Base-by-base conservation (phyloP, 2,797 vertebrate genomes). In the Onychomys arenicola region DNA sequence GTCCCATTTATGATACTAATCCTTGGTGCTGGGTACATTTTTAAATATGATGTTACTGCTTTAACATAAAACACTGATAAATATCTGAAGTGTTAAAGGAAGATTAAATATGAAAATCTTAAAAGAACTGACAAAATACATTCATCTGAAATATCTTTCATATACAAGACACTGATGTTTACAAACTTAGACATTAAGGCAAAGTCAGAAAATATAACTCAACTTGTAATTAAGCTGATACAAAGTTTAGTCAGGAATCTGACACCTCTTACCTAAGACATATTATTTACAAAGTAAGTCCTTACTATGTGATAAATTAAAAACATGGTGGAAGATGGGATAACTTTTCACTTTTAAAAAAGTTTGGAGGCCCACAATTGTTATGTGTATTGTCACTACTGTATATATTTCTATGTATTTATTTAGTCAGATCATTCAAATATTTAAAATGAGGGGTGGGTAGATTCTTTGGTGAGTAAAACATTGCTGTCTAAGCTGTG, bases 41-140 rank as follows among this genome's bases (percentile, higher is more conserved):
- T 84, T 87, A 87, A 43, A 71, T 87, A 95, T 63, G 32, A 52
- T 32, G 2, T 63, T 93, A 63, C 32, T 75, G 11, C 21, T 80
- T 86, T 87, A 87, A 89, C 75, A 40, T 11, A 16, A 93, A 96
- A 89, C 57, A 84, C 12, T 92, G 49, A 52, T 16, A 59, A 69
- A 55, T 40, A 37, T 67, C n/a, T 94, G 13, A 8, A 93, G 52
- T 17, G 71, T 10, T 27, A 16, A 95, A 94, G 82, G 87, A 61
- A 92, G 92, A 80, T 46, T 61, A 89, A 73, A 29, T 8, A 25
- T 14, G 78, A 37, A 71, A 59, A 69, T 71, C n/a, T 2, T 80
- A 55, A 3, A 49, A 19, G 49, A 55, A 73, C 75, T 67, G 8
- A 6, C 69, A n/a, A 80, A 91, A 78, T 55, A 0, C 25, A 0